Conservation (phyloP, 2,888 invertebrate species). For the Pecten maximus region DNA sequence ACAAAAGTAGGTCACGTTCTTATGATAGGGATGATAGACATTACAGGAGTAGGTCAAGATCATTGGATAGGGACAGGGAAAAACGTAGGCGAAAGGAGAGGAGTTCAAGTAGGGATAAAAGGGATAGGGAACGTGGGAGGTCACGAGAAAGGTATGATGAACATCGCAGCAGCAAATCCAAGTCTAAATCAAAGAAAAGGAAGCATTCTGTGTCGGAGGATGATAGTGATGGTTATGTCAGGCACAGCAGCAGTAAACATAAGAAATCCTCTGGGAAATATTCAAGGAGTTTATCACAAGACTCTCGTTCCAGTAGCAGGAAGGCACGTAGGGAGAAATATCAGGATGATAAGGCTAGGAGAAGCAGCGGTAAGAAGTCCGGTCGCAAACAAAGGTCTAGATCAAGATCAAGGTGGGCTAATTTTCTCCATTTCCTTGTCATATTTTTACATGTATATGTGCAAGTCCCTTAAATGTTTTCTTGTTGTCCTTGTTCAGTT, state of each 20-base stretch:
- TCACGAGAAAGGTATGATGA: constrained; percentile 55
- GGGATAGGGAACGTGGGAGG: constrained; percentile 55
- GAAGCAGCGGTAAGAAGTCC: constrained; percentile 81
- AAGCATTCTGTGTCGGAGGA: constrained; percentile 67
- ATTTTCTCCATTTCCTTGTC: constrained; percentile 45
- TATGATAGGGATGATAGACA: background rate
- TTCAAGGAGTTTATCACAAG: constrained; percentile 50
- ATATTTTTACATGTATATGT: background rate
- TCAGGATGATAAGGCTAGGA: constrained; percentile 65
- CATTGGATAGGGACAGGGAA: constrained; percentile 39
- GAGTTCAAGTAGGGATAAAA: constrained; percentile 53
- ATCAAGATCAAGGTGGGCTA: constrained; percentile 79
- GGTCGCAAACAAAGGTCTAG: constrained; percentile 81
- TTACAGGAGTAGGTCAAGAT: constrained; percentile 36
- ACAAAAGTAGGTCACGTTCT: constrained; percentile 48
- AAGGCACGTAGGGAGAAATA: constrained; percentile 46
- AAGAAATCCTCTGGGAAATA: constrained; percentile 58
- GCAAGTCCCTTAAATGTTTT: background rate
- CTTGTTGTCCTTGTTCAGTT: no score
- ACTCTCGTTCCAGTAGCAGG: constrained; percentile 54
- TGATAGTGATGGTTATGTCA: constrained; percentile 63
- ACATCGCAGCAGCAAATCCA: constrained; percentile 52
- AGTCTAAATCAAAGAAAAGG: constrained; percentile 66
- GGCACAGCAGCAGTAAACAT: constrained; percentile 54
- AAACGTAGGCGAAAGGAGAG: constrained; percentile 56